These are phyloP conservation scores for Coreoperca whiteheadi DNA, from an alignment of 2,113 vertebrate species.

Conservation along the genomic window DNA sequence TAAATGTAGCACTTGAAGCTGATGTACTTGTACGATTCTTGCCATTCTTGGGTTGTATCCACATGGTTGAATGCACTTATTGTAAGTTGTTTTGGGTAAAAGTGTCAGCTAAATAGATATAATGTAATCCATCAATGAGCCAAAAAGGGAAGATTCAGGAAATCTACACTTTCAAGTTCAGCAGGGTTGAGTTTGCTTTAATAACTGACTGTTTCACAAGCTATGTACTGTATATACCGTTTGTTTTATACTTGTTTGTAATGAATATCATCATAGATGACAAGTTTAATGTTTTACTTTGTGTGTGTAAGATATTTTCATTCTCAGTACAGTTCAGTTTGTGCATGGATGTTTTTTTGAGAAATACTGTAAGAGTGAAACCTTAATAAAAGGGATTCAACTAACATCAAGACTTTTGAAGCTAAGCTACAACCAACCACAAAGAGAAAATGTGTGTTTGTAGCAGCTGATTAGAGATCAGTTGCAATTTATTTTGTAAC, in stretches of 20 bases:
- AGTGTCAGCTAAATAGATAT: no score
- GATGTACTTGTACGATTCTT: no score
- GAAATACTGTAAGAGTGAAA: background rate
- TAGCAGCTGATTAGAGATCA: slow-evolving; percentile 14
- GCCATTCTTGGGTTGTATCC: no score
- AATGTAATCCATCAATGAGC: slow-evolving; percentile 4
- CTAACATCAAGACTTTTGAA: background rate
- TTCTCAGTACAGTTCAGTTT: background rate
- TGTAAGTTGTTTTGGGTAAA: no score
- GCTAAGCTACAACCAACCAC: background rate
- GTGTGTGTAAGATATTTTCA: slow-evolving; percentile 9
- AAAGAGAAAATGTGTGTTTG: slow-evolving; percentile 36
- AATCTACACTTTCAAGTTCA: slow-evolving; percentile 33
- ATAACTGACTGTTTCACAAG: background rate
- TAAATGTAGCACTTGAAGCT: no score
- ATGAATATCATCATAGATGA: slow-evolving; percentile 10
- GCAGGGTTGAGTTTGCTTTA: slow-evolving; percentile 29
- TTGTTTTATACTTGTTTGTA: slow-evolving; percentile 39
- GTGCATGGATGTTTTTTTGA: background rate
- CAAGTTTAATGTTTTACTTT: background rate
- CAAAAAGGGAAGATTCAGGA: slow-evolving; percentile 23
- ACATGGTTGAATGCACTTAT: no score
- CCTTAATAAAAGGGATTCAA: background rate
- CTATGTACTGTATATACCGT: background rate
- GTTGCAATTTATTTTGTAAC: slow-evolving; percentile 41